These are phyloP conservation scores for Tenthredo notha DNA, from an alignment of 2,888 invertebrate genomes.

Conservation along the genomic window DNA sequence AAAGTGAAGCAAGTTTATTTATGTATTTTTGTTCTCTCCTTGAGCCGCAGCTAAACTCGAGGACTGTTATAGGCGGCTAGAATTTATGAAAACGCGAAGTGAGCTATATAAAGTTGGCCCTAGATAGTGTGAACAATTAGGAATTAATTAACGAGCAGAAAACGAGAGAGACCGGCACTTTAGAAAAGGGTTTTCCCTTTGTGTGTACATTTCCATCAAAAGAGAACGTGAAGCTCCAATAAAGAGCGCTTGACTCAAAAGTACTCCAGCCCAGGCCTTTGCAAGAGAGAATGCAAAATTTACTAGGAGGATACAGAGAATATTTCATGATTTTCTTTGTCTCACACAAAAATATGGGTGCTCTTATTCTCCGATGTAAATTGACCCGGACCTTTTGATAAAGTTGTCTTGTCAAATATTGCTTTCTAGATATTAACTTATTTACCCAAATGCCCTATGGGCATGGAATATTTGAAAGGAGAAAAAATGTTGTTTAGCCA, in stretches of 20 bases:
- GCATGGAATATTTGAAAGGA: not conserved
- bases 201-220: conserved; percentile 41
- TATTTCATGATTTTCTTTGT: not conserved
- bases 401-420: conserved; percentile 23
- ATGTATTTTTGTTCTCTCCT: not conserved
- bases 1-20: conserved; percentile 3
- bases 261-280: conserved; percentile 4
- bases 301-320: conserved; percentile 1
- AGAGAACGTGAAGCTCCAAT: conserved; percentile 45
- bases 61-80: not conserved
- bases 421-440: conserved; percentile 15
- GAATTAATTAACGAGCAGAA: conserved; percentile 30
- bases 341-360: conserved; percentile 4
- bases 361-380: not conserved
- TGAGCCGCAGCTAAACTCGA: not conserved
- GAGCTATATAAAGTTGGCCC: conserved; percentile 9
- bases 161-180: conserved; percentile 29
- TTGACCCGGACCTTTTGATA: conserved; percentile 1
- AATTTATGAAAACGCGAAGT: not conserved
- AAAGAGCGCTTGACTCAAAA: conserved; percentile 34
- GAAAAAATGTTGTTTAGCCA: not conserved
- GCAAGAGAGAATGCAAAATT: conserved; percentile 25
- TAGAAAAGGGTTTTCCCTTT: conserved; percentile 40
- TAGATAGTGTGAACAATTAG: conserved; percentile 21
- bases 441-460: not conserved